These are phyloP conservation scores for Pyxicephalus adspersus DNA, from an alignment of 2,113 vertebrate genomes.

Conservation along the genomic window DNA sequence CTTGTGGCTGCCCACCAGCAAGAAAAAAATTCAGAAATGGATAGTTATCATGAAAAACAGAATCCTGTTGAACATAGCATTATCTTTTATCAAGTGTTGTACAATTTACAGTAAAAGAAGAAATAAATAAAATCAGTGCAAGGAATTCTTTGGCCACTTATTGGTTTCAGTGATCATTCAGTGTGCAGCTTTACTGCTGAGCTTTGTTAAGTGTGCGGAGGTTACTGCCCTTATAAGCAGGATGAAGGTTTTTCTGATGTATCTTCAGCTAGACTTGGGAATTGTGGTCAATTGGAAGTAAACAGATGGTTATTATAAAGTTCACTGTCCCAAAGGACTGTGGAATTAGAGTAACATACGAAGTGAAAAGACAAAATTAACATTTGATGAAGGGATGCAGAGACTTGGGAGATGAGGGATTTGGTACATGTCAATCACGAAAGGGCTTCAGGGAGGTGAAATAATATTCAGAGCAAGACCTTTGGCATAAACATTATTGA, in stretches of 20 bases:
- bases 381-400: constrained; percentile 48
- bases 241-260: constrained; percentile 17
- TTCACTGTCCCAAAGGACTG: constrained; percentile 29
- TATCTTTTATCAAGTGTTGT: neutral
- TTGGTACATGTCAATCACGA: constrained; percentile 49
- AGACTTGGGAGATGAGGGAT: constrained; percentile 34
- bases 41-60: no score
- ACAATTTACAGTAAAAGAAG: neutral
- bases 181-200: neutral
- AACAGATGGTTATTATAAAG: constrained; percentile 57
- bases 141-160: neutral
- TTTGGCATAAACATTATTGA: constrained; percentile 41
- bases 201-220: neutral
- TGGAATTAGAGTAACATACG: constrained; percentile 48
- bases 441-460: constrained; percentile 19
- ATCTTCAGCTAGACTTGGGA: constrained; percentile 6
- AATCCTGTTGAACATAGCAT: neutral
- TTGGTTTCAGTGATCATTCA: neutral
- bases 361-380: constrained; percentile 52
- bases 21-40: no score
- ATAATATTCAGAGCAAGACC: constrained; percentile 26
- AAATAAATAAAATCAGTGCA: neutral
- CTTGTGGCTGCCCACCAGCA: no score
- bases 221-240: constrained; percentile 25
- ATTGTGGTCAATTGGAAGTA: constrained; percentile 53